Evolutionary conservation across 92 coral and sea anemone species (phyloP), one percentile per base, ranked within the genome.

Genomic region (Siderastrea radians): DNA sequence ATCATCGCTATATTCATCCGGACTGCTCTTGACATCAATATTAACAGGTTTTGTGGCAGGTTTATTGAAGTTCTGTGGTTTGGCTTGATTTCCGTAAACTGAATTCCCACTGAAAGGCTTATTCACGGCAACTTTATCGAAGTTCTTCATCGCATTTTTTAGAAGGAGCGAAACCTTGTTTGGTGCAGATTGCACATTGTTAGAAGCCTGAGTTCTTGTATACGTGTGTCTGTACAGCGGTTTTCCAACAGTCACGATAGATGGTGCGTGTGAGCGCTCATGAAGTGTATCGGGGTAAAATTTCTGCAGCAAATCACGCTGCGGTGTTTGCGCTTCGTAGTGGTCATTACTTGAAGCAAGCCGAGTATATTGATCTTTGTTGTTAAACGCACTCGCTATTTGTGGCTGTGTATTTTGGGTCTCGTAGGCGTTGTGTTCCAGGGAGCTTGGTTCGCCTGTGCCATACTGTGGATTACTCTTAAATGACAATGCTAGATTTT

Each of bases 211-310:
- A 2, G 74, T 16, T 14, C 63, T 65, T 38, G 64, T 13, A 12
- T 11, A 66, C 49, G 84, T 16, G 64, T 10, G 83, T 63, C 7
- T 60, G 83, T 19, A 85, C 43, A 85, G 77, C 48, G 89, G 89
- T 51, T 76, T 19, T 66, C 89, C 89, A 16, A 85, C 89, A 65
- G 76, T 64, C 7, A 85, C 84, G 26, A 52, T 19, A 7, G 54
- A 49, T 0, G 38, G 43, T 6, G 57, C 49, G 5, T 74, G 80
- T 73, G 73, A 72, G 73, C 80, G 80, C 47, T 61, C 72, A 58
- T 72, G 87, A 61, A 74, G 62, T 61, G 63, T 49, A 67, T 46
- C 19, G 77, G 79, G 85, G 49, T 87, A 87, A 78, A 87, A 78
- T 7, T 74, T 67, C 38, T 79, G 84, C 12, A 67, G 59, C 16